Percentiles rank a stretch among this genome's conserved stretches.
phyloP scores from a whole-genome alignment of 2,113 vertebrate species.

The Labeo catla region DNA sequence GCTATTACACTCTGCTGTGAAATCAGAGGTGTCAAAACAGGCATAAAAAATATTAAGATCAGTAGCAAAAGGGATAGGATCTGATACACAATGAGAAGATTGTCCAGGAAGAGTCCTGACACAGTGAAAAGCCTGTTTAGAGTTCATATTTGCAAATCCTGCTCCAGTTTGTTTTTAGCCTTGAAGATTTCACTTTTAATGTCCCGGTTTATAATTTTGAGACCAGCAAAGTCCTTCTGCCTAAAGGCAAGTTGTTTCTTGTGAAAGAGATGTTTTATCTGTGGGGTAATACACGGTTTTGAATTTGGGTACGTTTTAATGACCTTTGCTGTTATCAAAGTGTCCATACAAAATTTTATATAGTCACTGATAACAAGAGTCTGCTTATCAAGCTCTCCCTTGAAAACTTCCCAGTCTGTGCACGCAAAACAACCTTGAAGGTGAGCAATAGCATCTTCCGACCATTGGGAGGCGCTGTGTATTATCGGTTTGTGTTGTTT shows the following conservation, averaged over 20 bases:
- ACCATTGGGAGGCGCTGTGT: background rate
- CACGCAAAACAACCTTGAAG: background rate
- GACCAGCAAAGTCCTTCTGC: background rate
- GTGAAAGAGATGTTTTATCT: background rate
- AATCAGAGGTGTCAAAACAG: background rate
- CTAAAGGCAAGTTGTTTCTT: background rate
- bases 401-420: background rate
- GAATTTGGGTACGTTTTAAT: background rate
- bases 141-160: background rate
- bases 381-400: slow-evolving; percentile 1
- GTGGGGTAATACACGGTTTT: background rate
- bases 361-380: background rate
- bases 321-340: background rate
- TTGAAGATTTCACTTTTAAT: background rate
- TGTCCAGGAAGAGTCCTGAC: background rate
- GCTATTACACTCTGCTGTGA: background rate
- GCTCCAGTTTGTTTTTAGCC: background rate
- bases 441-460: background rate
- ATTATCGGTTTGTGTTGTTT: background rate
- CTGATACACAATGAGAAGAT: background rate
- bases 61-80: background rate
- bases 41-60: background rate
- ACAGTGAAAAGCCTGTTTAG: background rate
- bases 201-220: background rate
- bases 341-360: background rate